Evolutionary conservation across 2,888 invertebrate genomes (phyloP).

Genomic region (Diplolepis rosae): DNA sequence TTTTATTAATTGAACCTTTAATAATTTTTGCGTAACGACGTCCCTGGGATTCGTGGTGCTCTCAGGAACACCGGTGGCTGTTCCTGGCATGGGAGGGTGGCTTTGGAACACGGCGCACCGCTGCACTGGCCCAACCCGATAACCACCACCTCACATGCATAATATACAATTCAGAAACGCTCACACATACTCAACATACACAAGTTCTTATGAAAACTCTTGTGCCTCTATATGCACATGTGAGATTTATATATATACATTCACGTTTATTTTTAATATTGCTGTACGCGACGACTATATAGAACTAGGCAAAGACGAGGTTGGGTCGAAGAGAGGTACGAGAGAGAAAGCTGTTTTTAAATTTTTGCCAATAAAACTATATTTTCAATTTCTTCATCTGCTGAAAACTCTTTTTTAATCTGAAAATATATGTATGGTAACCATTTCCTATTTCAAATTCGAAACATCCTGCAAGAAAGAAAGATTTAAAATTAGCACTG

Average conservation of each 20-base stretch:
- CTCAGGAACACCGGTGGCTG: slow-evolving; percentile 24
- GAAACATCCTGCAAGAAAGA: too few species aligned
- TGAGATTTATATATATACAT: background rate
- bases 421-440: too few species aligned
- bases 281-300: slow-evolving; percentile 1
- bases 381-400: too few species aligned
- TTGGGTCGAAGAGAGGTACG: background rate
- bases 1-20: slow-evolving; percentile 71
- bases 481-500: too few species aligned
- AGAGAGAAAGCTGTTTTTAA: too few species aligned
- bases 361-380: too few species aligned
- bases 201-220: slow-evolving; percentile 1
- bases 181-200: background rate
- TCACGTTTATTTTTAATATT: slow-evolving; percentile 12
- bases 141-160: slow-evolving; percentile 5
- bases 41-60: slow-evolving; percentile 17
- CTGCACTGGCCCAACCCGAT: slow-evolving; percentile 16
- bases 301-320: slow-evolving; percentile 4
- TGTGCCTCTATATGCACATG: background rate
- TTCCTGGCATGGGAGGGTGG: slow-evolving; percentile 21
- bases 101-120: slow-evolving; percentile 18
- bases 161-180: background rate
- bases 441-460: too few species aligned
- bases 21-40: slow-evolving; percentile 60
- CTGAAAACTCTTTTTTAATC: too few species aligned